Base-by-base conservation (phyloP, 2,888 invertebrate genomes). In the Cephus runcator region DNA sequence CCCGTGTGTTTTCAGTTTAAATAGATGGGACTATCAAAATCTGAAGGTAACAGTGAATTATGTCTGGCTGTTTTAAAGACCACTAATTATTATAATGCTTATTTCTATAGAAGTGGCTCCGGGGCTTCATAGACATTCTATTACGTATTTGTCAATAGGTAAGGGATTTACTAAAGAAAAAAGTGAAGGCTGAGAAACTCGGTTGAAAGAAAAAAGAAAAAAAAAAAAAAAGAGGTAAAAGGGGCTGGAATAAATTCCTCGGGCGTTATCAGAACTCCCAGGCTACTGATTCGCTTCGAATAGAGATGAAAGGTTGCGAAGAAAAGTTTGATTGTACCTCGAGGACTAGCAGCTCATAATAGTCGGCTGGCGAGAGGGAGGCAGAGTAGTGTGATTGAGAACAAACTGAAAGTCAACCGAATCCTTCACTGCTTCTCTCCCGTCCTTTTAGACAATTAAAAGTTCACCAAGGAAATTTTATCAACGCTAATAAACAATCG, bases 241-340 rank as follows among this genome's bases (percentile, higher is more conserved):
- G 36, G 23, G 11, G 12, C 73, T 79, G 73, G 71, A 78, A 81
- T 83, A 84, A 84, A 83, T 84, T 85, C 81, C 79, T 34, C 34
- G 56, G 78, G 74, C 79, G 75, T 84, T 83, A 81, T 83, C 81
- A 76, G 76, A 77, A 77, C 80, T 79, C 79, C 77, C 82, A 80
- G 79, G 40, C 81, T 80, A 83, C 81, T 84, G 81, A 82, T 82
- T 81, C 80, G 75, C 76, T 56, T 77, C 75, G 31, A 31, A 74
- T 77, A 75, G 12, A 23, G 11, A 76, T 15, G 76, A 34, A 34
- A 31, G 79, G 73, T 73, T 33, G 34, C 40, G 73, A 73, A 68
- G 73, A 69, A 76, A 79, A 80, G 78, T 78, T 81, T 76, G 80
- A 82, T 82, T 80, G 81, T 80, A 76, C 80, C 73, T 73, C 23